Conservation (phyloP, 2,888 invertebrate species). For the Pachydiplax longipennis region DNA sequence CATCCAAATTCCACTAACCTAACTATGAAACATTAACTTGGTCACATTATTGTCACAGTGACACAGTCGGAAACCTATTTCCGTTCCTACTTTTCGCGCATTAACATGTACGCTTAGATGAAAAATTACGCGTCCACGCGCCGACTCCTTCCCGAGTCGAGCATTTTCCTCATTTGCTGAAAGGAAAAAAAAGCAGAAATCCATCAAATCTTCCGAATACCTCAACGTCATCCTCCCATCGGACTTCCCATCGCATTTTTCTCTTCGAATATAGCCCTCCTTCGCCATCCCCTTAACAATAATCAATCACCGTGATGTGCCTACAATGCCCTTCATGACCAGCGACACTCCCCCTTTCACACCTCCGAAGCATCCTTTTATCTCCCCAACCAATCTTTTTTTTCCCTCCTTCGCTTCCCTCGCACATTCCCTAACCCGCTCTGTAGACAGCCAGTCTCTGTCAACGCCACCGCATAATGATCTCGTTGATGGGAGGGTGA, state of each 20-base stretch:
- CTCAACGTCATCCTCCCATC: neutral
- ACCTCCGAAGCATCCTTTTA: neutral
- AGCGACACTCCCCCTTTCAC: neutral
- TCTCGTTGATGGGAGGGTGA: neutral
- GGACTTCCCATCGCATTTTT: neutral
- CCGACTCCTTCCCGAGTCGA: too few relatives aligned
- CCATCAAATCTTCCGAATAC: neutral
- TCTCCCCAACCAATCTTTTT: neutral
- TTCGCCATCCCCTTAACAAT: neutral
- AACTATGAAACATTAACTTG: too few relatives aligned
- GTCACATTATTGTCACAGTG: too few relatives aligned
- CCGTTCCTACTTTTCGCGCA: too few relatives aligned
- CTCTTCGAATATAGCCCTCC: neutral
- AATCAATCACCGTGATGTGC: neutral
- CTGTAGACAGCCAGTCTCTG: neutral
- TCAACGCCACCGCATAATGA: neutral
- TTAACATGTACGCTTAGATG: neutral
- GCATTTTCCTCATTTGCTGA: neutral
- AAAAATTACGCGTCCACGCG: neutral
- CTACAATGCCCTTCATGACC: neutral
- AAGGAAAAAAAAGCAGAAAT: neutral
- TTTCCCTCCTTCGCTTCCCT: neutral
- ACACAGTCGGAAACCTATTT: too few relatives aligned
- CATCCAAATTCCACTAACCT: too few relatives aligned
- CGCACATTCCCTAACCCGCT: neutral